Percentiles rank a stretch among this genome's conserved stretches.
Conservation (phyloP, 2,113 vertebrate species). For the Ammodytes dubius region DNA sequence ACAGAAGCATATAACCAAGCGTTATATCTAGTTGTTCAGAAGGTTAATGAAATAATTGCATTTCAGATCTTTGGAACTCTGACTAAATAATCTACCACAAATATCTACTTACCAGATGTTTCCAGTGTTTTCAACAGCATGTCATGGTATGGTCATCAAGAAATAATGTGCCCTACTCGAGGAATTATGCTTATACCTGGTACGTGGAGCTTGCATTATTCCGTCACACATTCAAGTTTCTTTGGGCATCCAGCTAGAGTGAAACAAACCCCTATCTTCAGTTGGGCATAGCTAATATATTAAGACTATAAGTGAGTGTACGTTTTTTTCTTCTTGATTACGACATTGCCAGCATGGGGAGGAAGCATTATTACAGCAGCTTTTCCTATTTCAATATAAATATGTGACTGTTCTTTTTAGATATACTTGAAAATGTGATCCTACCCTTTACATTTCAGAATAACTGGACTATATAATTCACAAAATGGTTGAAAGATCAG, state of each 20-base stretch:
- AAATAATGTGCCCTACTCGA: neutral
- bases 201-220: too few relatives aligned
- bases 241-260: neutral
- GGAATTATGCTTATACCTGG: too few relatives aligned
- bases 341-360: neutral
- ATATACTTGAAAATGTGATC: too few relatives aligned
- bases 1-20: too few relatives aligned
- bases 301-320: too few relatives aligned
- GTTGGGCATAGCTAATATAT: too few relatives aligned
- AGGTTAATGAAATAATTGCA: neutral
- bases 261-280: too few relatives aligned
- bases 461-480: neutral
- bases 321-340: too few relatives aligned
- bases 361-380: neutral
- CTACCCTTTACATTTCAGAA: neutral
- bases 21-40: too few relatives aligned
- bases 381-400: neutral
- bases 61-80: neutral
- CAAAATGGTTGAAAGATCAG: neutral
- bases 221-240: neutral
- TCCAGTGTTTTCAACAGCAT: neutral
- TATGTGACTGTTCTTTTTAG: neutral
- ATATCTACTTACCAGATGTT: neutral
- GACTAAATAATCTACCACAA: neutral
- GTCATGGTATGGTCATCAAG: neutral